Evolutionary conservation across 2,113 vertebrate species (phyloP).

Genomic region (Lamprotornis superbus): DNA sequence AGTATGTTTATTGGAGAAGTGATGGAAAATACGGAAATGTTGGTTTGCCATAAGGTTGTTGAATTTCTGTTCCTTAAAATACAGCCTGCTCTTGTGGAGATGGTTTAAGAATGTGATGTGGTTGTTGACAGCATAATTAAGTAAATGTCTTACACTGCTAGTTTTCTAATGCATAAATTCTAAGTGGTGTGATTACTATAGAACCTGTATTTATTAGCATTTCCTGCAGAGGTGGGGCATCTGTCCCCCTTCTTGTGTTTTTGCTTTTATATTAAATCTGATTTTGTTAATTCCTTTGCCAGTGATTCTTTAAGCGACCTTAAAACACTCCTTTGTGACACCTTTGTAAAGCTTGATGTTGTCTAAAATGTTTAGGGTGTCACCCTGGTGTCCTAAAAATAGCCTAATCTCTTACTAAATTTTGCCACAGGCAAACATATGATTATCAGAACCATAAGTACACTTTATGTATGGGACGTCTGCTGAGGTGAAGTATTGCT

Average conservation of each 20-base stretch:
- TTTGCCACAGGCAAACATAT: neutral
- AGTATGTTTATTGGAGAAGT: neutral
- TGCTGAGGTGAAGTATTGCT: neutral
- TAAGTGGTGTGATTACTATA: neutral
- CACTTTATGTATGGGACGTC: neutral
- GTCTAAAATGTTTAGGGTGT: neutral
- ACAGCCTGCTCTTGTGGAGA: neutral
- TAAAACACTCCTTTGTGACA: neutral
- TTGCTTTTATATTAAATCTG: neutral
- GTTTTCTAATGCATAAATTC: neutral
- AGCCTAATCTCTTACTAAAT: neutral
- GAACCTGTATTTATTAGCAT: neutral
- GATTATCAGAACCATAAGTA: neutral
- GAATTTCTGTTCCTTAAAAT: neutral
- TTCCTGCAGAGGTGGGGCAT: neutral
- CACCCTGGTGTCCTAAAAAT: neutral
- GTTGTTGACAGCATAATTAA: neutral
- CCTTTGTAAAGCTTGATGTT: neutral
- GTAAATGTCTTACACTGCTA: neutral
- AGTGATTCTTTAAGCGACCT: neutral
- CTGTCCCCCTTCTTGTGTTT: neutral
- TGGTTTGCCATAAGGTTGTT: neutral
- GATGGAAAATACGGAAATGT: neutral
- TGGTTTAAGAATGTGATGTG: neutral
- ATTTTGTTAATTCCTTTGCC: neutral